Evolutionary conservation across 30 jellyfish, hydroid and myxozoan species (phyloP).

Genomic region (Mastigias papua): DNA sequence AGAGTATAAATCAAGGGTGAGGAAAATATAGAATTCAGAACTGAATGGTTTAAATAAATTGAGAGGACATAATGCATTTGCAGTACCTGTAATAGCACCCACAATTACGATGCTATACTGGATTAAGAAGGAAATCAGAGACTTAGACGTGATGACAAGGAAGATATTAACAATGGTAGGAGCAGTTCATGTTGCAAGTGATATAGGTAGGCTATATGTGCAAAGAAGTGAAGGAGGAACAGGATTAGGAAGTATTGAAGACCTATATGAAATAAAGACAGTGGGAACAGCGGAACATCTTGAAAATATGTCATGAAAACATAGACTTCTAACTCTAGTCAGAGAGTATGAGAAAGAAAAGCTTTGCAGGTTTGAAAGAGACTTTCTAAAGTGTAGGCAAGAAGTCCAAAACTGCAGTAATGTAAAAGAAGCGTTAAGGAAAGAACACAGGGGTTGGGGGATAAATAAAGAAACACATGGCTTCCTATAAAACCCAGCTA

Average conservation of each 20-base stretch:
- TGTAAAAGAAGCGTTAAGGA: too few relatives aligned
- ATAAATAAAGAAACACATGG: too few relatives aligned
- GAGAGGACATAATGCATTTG: neutral
- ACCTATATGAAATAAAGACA: neutral
- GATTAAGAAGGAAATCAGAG: neutral
- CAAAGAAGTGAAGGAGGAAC: neutral
- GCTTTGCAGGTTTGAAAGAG: neutral
- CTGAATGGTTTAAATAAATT: neutral
- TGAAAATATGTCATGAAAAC: neutral
- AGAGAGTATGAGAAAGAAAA: neutral
- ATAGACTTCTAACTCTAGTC: too few relatives aligned
- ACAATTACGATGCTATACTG: neutral
- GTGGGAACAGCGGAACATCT: neutral
- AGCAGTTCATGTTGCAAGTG: constrained; percentile 1
- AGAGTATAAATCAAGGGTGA: too few relatives aligned
- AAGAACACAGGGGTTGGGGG: too few relatives aligned
- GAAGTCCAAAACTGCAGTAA: too few relatives aligned
- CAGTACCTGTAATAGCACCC: constrained; percentile 1
- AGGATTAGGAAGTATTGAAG: constrained; percentile 1
- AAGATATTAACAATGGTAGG: neutral
- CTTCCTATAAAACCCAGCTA: too few relatives aligned
- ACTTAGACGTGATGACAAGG: neutral
- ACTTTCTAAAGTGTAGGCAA: neutral
- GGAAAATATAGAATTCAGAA: neutral
- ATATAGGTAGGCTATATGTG: neutral